phyloP scores from a whole-genome alignment of 1,140 invertebrate species.

The Spodoptera litura region DNA sequence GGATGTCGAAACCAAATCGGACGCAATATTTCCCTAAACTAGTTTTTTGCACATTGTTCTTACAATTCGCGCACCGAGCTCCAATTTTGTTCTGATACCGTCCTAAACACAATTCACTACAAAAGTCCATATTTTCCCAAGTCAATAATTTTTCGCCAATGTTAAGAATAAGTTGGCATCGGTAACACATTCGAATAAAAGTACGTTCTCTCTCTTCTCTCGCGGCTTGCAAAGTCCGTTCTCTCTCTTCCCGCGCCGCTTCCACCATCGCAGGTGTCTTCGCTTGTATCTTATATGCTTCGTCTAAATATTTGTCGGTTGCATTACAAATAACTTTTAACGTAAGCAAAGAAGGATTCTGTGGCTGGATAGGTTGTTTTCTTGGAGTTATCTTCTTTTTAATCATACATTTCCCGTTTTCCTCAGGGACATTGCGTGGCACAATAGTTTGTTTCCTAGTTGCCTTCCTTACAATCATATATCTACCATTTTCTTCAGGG shows the following conservation, averaged over 20 bases:
- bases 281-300: conserved; percentile 85
- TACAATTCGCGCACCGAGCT: conserved; percentile 93
- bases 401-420: conserved; percentile 57
- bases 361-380: conserved; percentile 46
- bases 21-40: conserved; percentile 97
- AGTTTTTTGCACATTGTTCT: conserved; percentile 89
- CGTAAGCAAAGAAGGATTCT: conserved; percentile 77
- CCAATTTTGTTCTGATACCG: conserved; percentile 93
- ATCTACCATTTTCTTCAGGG: too few species aligned
- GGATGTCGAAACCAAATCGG: conserved; percentile 95
- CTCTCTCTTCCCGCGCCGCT: conserved; percentile 84
- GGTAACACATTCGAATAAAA: conserved; percentile 86
- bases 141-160: conserved; percentile 89
- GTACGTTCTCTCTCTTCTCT: conserved; percentile 77
- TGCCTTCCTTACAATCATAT: too few species aligned
- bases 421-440: too few species aligned
- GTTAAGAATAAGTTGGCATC: conserved; percentile 83
- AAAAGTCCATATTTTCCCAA: conserved; percentile 98
- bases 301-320: conserved; percentile 84
- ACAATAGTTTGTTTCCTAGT: too few species aligned
- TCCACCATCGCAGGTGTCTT: conserved; percentile 86
- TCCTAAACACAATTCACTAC: conserved; percentile 94
- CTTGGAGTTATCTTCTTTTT: conserved; percentile 65
- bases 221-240: conserved; percentile 77
- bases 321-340: conserved; percentile 85